Evolutionary conservation across 2,888 invertebrate species (phyloP).

Genomic region (Hirtodrosophila trivittata): DNA sequence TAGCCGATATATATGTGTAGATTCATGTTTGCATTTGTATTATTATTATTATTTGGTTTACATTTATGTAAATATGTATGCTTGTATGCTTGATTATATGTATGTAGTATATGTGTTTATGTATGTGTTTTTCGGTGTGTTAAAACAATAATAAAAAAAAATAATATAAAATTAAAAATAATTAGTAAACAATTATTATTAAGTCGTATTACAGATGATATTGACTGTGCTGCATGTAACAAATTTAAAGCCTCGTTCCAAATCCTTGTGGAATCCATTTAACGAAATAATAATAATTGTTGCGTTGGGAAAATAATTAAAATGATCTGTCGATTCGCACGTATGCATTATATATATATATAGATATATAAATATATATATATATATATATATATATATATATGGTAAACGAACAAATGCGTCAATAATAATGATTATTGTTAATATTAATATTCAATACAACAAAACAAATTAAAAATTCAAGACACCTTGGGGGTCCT

Average conservation of each 20-base stretch:
- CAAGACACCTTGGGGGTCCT: conserved; percentile 35
- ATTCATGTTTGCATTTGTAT: conserved; percentile 56
- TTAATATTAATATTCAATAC: conserved; percentile 21
- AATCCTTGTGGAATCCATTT: conserved; percentile 19
- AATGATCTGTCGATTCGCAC: conserved; percentile 19
- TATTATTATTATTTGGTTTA: conserved; percentile 46
- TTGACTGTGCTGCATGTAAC: conserved; percentile 48
- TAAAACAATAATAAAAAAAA: conserved; percentile 15
- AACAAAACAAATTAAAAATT: conserved; percentile 45
- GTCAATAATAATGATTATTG: conserved; percentile 28
- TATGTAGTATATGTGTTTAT: conserved; percentile 46
- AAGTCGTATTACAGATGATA: not conserved
- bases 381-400: conserved; percentile 32
- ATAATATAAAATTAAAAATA: conserved; percentile 11
- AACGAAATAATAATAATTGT: conserved; percentile 22
- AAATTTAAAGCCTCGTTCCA: conserved; percentile 61
- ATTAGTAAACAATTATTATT: conserved; percentile 3
- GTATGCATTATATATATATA: conserved; percentile 12
- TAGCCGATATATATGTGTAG: conserved; percentile 49
- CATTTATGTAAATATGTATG: conserved; percentile 54
- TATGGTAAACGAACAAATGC: conserved; percentile 24
- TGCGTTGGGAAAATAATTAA: conserved; percentile 2
- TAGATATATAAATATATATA: not conserved
- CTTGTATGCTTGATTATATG: conserved; percentile 63
- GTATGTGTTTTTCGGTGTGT: conserved; percentile 40